Conservation (phyloP, 2,888 invertebrate species). For the Amorpha juglandis region DNA sequence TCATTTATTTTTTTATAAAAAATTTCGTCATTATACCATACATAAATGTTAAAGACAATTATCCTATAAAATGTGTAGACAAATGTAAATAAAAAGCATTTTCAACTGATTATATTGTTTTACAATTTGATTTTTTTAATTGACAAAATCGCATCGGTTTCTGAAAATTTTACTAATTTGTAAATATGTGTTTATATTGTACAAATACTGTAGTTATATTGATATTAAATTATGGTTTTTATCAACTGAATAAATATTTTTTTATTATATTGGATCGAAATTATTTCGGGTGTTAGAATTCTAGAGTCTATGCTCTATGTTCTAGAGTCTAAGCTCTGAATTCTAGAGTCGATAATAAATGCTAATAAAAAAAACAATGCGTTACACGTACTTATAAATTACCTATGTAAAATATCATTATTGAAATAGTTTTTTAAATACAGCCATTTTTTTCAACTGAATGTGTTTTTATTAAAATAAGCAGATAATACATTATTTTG, state of each 20-base stretch:
- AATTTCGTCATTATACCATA: neutral
- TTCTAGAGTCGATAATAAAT: no score
- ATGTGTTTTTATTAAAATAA: no score
- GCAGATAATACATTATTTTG: no score
- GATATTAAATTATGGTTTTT: constrained; percentile 10
- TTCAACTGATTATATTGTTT: constrained; percentile 6
- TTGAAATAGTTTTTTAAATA: no score
- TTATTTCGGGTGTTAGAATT: neutral
- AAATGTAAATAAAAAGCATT: constrained; percentile 23
- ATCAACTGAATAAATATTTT: constrained; percentile 1
- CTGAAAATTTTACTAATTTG: constrained; percentile 16
- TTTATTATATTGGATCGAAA: neutral
- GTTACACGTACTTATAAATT: neutral
- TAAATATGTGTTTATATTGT: constrained; percentile 16
- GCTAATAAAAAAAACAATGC: no score
- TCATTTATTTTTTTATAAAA: neutral
- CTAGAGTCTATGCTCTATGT: no score
- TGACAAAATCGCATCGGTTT: neutral
- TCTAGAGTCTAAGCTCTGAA: no score
- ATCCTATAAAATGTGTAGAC: constrained; percentile 10
- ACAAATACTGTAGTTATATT: neutral
- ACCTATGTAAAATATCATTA: no score
- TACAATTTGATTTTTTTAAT: neutral
- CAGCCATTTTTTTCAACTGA: no score
- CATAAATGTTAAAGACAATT: constrained; percentile 7